phyloP scores from a whole-genome alignment of 1,140 invertebrate species.

The Bombus picipes region DNA sequence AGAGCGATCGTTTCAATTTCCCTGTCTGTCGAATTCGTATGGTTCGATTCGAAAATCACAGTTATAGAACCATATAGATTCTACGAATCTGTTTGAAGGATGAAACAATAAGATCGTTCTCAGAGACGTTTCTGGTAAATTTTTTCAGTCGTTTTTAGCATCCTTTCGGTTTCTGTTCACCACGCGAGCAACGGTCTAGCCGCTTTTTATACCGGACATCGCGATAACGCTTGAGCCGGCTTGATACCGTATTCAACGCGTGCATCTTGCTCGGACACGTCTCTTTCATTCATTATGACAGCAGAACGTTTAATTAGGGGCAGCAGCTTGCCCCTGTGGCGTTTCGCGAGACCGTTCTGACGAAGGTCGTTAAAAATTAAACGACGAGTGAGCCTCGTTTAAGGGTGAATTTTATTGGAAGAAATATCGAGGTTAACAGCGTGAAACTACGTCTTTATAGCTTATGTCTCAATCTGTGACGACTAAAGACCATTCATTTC shows the following conservation, averaged over 20 bases:
- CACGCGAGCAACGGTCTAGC: slow-evolving; percentile 15
- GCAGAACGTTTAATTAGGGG: slow-evolving; percentile 55
- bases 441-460: neutral
- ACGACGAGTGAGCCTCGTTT: neutral
- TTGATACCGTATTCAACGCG: slow-evolving; percentile 44
- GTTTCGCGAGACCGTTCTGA: neutral
- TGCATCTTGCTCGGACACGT: neutral
- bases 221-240: slow-evolving; percentile 11
- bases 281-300: slow-evolving; percentile 51
- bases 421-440: neutral
- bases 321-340: neutral
- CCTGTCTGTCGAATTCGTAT: neutral
- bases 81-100: no score
- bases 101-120: neutral
- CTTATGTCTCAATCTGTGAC: neutral
- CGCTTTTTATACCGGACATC: slow-evolving; percentile 20
- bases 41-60: neutral
- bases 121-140: neutral
- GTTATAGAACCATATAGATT: no score
- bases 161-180: neutral
- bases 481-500: no score
- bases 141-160: neutral
- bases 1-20: neutral
- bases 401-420: neutral
- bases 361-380: neutral